Percentiles rank a stretch among this genome's conserved stretches.
Evolutionary conservation across 2,113 vertebrate genomes (phyloP).

Genomic region (Pterocles gutturalis): DNA sequence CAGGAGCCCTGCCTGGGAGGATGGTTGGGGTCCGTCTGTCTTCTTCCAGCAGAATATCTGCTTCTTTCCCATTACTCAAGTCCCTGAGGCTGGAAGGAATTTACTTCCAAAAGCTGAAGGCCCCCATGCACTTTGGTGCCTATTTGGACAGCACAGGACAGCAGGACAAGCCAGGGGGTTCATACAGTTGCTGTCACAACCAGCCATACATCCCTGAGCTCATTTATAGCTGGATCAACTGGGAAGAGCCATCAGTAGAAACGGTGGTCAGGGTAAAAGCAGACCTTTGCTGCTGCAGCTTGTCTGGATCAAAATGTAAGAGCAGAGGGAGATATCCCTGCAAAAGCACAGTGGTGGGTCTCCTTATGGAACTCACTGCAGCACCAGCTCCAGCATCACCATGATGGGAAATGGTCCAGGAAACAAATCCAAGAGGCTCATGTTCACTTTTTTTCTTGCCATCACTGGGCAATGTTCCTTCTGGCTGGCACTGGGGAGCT

Average conservation of each 20-base stretch:
- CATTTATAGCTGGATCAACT: background rate
- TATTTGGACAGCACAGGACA: background rate
- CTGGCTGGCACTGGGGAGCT: background rate
- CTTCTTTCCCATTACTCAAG: background rate
- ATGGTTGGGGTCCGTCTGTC: background rate
- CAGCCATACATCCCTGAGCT: background rate
- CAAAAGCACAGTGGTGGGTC: background rate
- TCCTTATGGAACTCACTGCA: background rate
- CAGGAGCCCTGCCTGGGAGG: background rate
- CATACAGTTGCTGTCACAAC: background rate
- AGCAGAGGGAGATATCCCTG: background rate
- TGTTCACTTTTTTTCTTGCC: background rate
- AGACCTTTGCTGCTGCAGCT: background rate
- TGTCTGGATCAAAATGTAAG: background rate
- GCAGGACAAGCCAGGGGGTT: background rate
- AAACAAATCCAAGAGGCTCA: conserved; percentile 2
- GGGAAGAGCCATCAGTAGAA: background rate
- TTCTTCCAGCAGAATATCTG: background rate
- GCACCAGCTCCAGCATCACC: background rate
- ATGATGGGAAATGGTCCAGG: background rate
- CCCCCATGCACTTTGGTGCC: background rate
- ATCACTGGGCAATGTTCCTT: background rate
- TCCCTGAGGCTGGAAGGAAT: background rate
- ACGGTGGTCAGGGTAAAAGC: fast-evolving
- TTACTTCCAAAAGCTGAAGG: background rate